Conservation (phyloP, 1,140 invertebrate genomes). For the Hylaeus anthracinus region DNA sequence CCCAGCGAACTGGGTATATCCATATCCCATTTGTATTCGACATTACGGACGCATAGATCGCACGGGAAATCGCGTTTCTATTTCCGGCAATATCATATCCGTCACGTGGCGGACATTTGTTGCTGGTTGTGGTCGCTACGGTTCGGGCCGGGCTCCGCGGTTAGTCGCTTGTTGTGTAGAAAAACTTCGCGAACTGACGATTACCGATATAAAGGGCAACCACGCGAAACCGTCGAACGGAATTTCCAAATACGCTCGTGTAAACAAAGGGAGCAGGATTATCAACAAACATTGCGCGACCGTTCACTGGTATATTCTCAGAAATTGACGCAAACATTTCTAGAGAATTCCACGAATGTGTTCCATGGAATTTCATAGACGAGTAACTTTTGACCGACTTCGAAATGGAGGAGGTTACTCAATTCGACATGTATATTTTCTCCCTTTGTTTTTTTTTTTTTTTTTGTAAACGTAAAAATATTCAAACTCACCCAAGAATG, state of each 20-base stretch:
- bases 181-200: constrained; percentile 32
- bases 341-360: too few species aligned
- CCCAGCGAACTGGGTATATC: constrained; percentile 53
- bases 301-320: too few species aligned
- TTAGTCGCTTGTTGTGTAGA: not conserved
- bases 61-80: constrained; percentile 73
- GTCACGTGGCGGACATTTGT: constrained; percentile 62
- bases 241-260: not conserved
- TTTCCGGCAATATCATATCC: constrained; percentile 76
- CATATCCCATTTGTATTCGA: constrained; percentile 73
- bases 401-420: too few species aligned
- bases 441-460: too few species aligned
- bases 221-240: not conserved
- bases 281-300: too few species aligned
- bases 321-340: too few species aligned
- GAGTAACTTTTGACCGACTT: too few species aligned
- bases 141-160: constrained; percentile 26
- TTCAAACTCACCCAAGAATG: too few species aligned
- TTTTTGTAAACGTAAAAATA: too few species aligned
- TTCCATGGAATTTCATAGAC: too few species aligned
- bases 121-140: constrained; percentile 38
- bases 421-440: too few species aligned
- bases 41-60: constrained; percentile 70
- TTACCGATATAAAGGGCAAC: not conserved
- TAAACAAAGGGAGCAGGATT: too few species aligned